Evolutionary conservation across 2,888 invertebrate species (phyloP).

Genomic region (Drosophila eohydei): DNA sequence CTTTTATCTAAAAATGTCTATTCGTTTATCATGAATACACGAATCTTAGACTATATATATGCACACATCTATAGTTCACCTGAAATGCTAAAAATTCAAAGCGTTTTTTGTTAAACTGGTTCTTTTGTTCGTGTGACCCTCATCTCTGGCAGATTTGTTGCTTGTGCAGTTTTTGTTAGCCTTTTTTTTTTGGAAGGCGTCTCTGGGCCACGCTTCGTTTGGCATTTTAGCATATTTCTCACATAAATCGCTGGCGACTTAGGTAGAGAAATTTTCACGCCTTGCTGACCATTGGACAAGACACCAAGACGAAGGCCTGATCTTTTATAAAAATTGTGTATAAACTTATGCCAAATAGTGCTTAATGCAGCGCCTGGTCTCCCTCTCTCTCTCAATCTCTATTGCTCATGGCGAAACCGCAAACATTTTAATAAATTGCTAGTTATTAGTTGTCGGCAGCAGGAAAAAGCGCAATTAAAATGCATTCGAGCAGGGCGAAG

Average conservation of each 20-base stretch:
- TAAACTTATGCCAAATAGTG: conserved; percentile 56
- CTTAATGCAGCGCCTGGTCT: conserved; percentile 24
- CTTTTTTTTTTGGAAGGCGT: conserved; percentile 7
- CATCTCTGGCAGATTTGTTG: conserved; percentile 44
- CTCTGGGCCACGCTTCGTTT: conserved; percentile 63
- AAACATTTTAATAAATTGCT: conserved; percentile 77
- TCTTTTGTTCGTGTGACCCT: conserved; percentile 47
- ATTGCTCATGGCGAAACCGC: conserved; percentile 53
- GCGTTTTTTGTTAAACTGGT: conserved; percentile 30
- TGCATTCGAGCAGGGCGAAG: conserved; percentile 50
- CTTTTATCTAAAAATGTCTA: neutral
- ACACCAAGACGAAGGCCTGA: conserved; percentile 30
- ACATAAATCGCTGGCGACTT: conserved; percentile 74
- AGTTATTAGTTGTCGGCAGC: conserved; percentile 70
- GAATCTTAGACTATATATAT: neutral
- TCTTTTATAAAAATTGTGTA: conserved; percentile 58
- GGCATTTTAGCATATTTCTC: conserved; percentile 77
- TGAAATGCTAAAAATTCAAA: conserved; percentile 3
- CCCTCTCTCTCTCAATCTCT: neutral
- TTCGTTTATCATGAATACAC: conserved; percentile 1
- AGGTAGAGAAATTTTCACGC: conserved; percentile 77
- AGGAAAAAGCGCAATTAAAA: conserved; percentile 79
- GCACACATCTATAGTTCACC: neutral
- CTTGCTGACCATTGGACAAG: conserved; percentile 62
- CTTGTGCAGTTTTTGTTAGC: conserved; percentile 45